Evolutionary conservation across 1,140 invertebrate species (phyloP), one percentile per base, ranked within the genome.

Genomic region (Drosophila malerkotliana): DNA sequence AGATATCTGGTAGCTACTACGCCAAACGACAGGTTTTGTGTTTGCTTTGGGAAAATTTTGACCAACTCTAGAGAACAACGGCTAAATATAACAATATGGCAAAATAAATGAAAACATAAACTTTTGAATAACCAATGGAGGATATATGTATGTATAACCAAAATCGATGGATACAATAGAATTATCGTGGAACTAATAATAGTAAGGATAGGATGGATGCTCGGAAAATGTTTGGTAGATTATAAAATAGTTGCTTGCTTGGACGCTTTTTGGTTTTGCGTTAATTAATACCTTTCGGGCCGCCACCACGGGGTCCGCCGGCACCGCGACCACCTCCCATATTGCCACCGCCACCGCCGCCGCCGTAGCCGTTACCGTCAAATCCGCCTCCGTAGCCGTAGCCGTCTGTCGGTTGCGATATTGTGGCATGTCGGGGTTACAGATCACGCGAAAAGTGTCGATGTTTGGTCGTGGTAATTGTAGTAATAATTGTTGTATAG

Each of bases 341-440:
- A 59, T 71, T 80, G 68, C 89, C 88, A 64, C 80, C 82, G 72
- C 73, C 72, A 76, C 85, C 75, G 79, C 87, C 90, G 59, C 79
- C 77, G 73, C 85, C 90, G 60, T 80, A 80, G 71, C 77, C 82
- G 79, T 87, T 83, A 90, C 84, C 90, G 68, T 91, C 88, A 79
- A 89, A 91, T 80, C 82, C 88, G 78, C 90, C 90, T 77, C 90
- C 85, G 75, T 91, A 91, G 51, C 90, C 90, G 57, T 91, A 91
- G 66, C 63, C 63, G 28, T 91, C 90, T 91, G 75, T 77, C 34
- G 39, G 49, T 61, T 60, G 48, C 41, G 26, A 53, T 18, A 24
- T 47, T 2, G 44, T 64, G 47, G 9, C n/a, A 54, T 57, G 57
- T 67, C 51, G 39, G 45, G 49, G 48, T 64, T 78, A 39, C 55